A percentile compares a stretch with the other conserved stretches of the same genome.
These are phyloP conservation scores for Amblyteles armatorius DNA, from an alignment of 2,888 invertebrate genomes.

Conservation along the genomic window DNA sequence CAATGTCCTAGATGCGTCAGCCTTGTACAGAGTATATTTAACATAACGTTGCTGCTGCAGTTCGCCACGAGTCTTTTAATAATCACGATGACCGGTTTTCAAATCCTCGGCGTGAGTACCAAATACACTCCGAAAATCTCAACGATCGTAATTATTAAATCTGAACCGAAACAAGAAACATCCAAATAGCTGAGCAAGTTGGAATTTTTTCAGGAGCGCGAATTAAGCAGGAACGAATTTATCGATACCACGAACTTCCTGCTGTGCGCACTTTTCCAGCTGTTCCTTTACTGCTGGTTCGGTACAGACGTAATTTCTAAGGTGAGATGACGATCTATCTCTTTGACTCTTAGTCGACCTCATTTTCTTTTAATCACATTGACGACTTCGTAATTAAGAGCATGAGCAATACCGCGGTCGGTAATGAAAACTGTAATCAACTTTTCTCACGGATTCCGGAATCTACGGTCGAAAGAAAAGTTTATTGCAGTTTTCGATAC, in stretches of 20 bases:
- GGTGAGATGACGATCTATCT: conserved; percentile 43
- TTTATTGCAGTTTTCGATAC: no score
- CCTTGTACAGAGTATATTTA: conserved; percentile 66
- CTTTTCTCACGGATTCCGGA: no score
- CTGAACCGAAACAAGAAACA: not conserved
- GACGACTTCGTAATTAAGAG: no score
- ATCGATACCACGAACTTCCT: conserved; percentile 59
- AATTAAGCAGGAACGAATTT: conserved; percentile 54
- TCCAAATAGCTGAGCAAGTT: not conserved
- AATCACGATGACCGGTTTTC: conserved; percentile 66
- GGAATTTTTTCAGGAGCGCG: conserved; percentile 17
- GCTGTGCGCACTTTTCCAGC: conserved; percentile 62
- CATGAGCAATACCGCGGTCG: no score
- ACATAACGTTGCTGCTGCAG: conserved; percentile 64
- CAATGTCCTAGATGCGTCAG: conserved; percentile 45
- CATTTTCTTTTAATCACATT: not conserved
- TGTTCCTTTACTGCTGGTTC: conserved; percentile 69
- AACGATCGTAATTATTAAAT: not conserved
- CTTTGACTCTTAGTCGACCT: not conserved
- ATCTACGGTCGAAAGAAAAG: no score
- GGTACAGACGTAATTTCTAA: conserved; percentile 66
- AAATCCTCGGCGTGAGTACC: conserved; percentile 63
- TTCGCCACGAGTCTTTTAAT: conserved; percentile 66
- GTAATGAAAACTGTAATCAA: no score
- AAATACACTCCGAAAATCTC: not conserved